Base-by-base conservation (phyloP, 30 jellyfish, hydroid and myxozoan species). In the Cassiopea andromeda region DNA sequence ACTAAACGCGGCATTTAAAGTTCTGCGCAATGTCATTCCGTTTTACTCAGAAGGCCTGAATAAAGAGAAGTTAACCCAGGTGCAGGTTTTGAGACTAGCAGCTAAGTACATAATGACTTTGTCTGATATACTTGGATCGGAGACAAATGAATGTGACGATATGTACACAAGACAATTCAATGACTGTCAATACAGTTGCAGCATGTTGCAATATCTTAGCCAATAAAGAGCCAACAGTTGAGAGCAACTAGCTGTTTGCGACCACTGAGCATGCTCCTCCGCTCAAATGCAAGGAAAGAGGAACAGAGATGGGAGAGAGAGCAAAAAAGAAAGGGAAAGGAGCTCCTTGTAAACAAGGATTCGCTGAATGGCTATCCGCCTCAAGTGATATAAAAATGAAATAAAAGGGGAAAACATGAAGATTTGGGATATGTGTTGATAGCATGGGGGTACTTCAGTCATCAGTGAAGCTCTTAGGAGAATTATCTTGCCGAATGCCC, bases 1-100 rank as follows among this genome's bases (percentile, higher is more conserved):
- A 71, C 86, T 94, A 54, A 89, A 94, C 77, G 92, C 97, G 43
- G 98, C 98, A 44, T 94, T 94, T 75, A 94, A 90, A 85, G 93
- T 94, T 5, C 72, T 94, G 17, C 83, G 97, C 48, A 85, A 90
- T 49, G 90, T 89, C 38, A 83, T 94, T 19, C 98, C 98, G 48
- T 69, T 85, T 49, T 79, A 77, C 69, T 78, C 93, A 47, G 98
- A 92, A 12, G 92, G 94, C n/a, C 89, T 91, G 13, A 84, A 79
- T 67, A 84, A 91, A 79, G 97, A 91, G 60, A 89, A 94, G 79
- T 73, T 89, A 46, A 94, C 98, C 46, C 98, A 94, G 66, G 93
- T 94, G 60, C 95, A 94, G 60, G 91, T 94, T 13, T 60, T 94
- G 80, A 75, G 92, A 46, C 85, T 94, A 48, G 98, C 98, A 2